These are phyloP conservation scores for Casuarius casuarius DNA, from an alignment of 2,113 vertebrate species.

Conservation along the genomic window DNA sequence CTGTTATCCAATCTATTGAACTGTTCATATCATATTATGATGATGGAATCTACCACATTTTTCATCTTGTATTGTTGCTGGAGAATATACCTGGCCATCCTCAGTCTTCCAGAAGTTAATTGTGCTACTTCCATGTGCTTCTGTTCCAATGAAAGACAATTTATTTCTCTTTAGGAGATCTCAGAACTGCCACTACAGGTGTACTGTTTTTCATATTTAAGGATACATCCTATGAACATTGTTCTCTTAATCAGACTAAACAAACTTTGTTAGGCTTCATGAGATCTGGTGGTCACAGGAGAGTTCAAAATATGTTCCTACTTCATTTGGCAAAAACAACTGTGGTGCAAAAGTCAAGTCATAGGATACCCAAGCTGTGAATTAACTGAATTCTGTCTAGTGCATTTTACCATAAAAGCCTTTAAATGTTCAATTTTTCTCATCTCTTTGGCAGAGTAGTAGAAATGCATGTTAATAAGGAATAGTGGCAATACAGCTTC, in stretches of 20 bases:
- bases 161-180: neutral
- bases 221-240: neutral
- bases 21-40: neutral
- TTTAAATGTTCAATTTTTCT: constrained; percentile 12
- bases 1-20: neutral
- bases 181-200: neutral
- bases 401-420: constrained; percentile 1
- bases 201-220: neutral
- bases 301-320: constrained; percentile 22
- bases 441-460: neutral
- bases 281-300: neutral
- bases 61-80: neutral
- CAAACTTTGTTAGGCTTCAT: neutral
- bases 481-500: neutral
- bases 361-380: neutral
- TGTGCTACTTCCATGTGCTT: neutral
- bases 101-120: neutral
- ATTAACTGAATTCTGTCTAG: neutral
- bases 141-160: neutral
- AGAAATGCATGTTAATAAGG: neutral
- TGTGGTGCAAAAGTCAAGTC: constrained; percentile 50
- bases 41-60: neutral
- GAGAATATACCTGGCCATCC: neutral
- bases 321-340: constrained; percentile 72
- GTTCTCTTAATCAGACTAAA: neutral